Percentiles rank a stretch among this genome's conserved stretches.
phyloP scores from a whole-genome alignment of 2,888 invertebrate genomes.

The Anthophora plumipes region DNA sequence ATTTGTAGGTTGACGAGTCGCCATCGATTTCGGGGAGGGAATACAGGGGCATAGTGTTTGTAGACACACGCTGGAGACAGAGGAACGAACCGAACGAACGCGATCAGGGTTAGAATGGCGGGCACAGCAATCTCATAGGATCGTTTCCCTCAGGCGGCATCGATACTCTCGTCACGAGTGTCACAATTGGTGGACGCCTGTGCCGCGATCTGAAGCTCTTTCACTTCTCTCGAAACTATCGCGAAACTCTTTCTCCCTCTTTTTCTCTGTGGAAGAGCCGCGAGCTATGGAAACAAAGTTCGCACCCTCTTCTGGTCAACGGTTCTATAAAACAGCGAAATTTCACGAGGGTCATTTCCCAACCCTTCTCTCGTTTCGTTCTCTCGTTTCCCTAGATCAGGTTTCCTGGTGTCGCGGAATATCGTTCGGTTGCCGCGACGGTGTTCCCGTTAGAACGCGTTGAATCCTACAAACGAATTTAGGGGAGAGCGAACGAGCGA shows the following conservation, averaged over 20 bases:
- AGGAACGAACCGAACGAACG: background rate
- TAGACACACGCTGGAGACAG: conserved; percentile 38
- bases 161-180: conserved; percentile 63
- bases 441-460: background rate
- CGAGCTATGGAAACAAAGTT: conserved; percentile 42
- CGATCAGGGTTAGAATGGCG: conserved; percentile 36
- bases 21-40: conserved; percentile 29
- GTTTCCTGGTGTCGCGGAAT: background rate
- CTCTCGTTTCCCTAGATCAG: background rate
- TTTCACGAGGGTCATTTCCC: conserved; percentile 38
- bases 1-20: conserved; percentile 47
- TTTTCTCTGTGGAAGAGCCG: background rate
- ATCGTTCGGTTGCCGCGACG: conserved; percentile 21
- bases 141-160: conserved; percentile 47
- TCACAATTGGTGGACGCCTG: conserved; percentile 35
- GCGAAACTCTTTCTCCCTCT: conserved; percentile 26
- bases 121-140: conserved; percentile 52
- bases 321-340: conserved; percentile 30
- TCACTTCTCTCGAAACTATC: conserved; percentile 7
- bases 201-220: background rate
- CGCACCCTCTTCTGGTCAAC: conserved; percentile 36
- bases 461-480: conserved; percentile 22
- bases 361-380: conserved; percentile 10
- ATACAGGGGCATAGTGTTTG: conserved; percentile 41
- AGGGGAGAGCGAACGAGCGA: background rate